These are phyloP conservation scores for Gallinago undulata DNA, from an alignment of 2,113 vertebrate genomes.

Conservation along the genomic window DNA sequence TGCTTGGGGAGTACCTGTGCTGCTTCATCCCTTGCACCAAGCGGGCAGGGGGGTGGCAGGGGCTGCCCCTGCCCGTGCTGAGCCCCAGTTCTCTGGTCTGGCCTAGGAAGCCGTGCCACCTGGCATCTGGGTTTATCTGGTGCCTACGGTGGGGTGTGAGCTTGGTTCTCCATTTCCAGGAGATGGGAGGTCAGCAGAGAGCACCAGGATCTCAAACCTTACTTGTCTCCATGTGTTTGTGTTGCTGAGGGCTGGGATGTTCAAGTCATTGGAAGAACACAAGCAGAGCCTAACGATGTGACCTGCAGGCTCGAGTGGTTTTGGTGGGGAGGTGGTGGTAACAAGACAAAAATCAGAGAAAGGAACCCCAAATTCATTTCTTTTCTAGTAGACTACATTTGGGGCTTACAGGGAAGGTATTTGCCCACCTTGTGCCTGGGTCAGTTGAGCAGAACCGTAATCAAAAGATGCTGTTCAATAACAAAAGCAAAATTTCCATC, in stretches of 20 bases:
- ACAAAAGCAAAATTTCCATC: neutral
- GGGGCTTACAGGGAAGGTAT: neutral
- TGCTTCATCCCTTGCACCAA: fast-evolving
- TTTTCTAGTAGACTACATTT: neutral
- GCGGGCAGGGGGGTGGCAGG: neutral
- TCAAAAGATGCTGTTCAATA: neutral
- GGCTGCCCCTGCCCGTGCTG: neutral
- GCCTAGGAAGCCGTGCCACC: fast-evolving
- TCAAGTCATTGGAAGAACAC: neutral
- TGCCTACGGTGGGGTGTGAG: neutral
- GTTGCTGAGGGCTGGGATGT: neutral
- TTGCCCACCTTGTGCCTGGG: neutral
- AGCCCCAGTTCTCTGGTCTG: neutral
- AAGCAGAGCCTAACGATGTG: neutral
- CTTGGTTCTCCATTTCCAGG: neutral
- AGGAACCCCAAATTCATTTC: neutral
- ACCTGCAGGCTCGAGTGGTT: neutral
- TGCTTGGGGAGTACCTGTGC: neutral
- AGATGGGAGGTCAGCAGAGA: neutral
- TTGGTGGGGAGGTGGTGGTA: neutral
- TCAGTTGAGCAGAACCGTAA: neutral
- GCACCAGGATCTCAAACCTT: neutral
- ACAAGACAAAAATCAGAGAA: neutral
- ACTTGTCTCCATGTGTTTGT: neutral
- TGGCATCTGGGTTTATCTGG: neutral